These are phyloP conservation scores for Bursaphelenchus okinawaensis DNA, from an alignment of 2,888 invertebrate genomes.

Conservation along the genomic window DNA sequence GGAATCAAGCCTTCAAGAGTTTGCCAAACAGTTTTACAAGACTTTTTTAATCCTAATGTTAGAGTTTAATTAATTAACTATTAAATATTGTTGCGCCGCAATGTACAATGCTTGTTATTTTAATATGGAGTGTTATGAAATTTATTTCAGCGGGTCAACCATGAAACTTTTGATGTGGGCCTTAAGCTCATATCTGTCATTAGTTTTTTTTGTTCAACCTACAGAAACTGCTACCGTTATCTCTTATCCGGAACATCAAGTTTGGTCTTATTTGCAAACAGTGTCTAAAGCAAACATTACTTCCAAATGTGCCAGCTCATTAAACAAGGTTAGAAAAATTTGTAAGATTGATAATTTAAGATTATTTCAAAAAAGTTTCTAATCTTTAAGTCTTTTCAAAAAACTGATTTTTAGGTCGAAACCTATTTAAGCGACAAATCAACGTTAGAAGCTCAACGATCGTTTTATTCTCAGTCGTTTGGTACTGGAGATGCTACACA, in stretches of 20 bases:
- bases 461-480: constrained; percentile 49
- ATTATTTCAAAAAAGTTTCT: constrained; percentile 1
- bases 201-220: not conserved
- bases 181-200: not conserved
- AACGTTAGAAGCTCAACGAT: constrained; percentile 47
- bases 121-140: too few species aligned
- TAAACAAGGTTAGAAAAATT: constrained; percentile 31
- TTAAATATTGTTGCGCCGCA: too few species aligned
- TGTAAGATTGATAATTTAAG: not conserved
- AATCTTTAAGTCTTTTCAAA: not conserved
- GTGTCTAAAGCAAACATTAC: constrained; percentile 25
- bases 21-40: too few species aligned
- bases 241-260: constrained; percentile 23
- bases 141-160: not conserved
- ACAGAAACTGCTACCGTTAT: constrained; percentile 18
- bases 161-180: not conserved
- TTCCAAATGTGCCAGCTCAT: constrained; percentile 35
- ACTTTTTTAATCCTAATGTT: too few species aligned
- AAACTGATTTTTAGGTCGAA: constrained; percentile 23
- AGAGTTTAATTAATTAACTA: too few species aligned
- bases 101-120: too few species aligned
- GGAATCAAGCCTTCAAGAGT: too few species aligned
- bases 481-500: constrained; percentile 41
- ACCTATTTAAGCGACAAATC: constrained; percentile 43
- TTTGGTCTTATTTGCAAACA: constrained; percentile 22